Evolutionary conservation across 2,888 invertebrate species (phyloP), one percentile per base, ranked within the genome.

Genomic region (Eledone cirrhosa): DNA sequence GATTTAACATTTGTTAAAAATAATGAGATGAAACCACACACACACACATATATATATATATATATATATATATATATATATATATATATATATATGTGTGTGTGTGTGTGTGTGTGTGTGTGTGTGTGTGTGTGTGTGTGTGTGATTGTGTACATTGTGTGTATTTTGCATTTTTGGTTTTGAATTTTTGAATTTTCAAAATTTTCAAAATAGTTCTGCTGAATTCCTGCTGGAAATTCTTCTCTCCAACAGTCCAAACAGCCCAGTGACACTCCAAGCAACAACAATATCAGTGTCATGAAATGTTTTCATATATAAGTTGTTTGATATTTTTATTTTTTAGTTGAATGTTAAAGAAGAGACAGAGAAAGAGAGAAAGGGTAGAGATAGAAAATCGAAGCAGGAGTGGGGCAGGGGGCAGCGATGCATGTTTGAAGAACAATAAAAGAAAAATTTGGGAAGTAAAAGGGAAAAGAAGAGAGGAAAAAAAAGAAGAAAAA

Each of bases 31-130:
- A 72, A 24, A 41, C 41, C 22, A 33, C 19, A 63, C 53, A 53
- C 53, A 22, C 53, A 3, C 53, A 53, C 53, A 27, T 29, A 29
- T 67, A 67, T 67, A 67, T 67, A 29, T 67, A 67, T 67, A 67
- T 67, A 67, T 67, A 67, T 29, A 67, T 67, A 67, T 67, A 67
- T 16, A 67, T 67, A 67, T 67, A 67, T 67, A 67, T 67, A 29
- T 67, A 31, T 31, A 67, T 31, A 31, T 31, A 67, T 14, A 19
- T 14, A 67, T 2, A 67, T 11, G 22, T 11, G 22, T 11, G 33
- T 22, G 1, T 31, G 16, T 29, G 29, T 22, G 29, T 2, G 29
- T 14, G 13, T 14, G 29, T 14, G 14, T 22, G 29, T 22, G 29
- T 4, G 29, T 2, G 33, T 24, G 33, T 24, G 33, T 24, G 4